A percentile compares a stretch with the other conserved stretches of the same genome.
Conservation (phyloP, 37 sponge, comb jelly and placozoan species). For the Mnemiopsis leidyi region DNA sequence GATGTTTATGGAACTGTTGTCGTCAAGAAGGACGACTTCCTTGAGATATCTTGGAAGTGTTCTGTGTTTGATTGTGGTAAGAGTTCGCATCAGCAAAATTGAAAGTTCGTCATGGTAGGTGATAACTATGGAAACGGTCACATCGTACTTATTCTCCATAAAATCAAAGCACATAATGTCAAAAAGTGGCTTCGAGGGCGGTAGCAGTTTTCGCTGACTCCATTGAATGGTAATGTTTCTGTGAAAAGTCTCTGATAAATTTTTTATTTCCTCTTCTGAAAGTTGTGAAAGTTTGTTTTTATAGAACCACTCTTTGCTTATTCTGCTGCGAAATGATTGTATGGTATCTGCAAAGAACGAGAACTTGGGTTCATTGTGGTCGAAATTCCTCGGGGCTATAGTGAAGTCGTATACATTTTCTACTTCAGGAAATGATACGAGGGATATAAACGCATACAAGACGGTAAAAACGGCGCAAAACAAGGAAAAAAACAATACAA, state of each 20-base stretch:
- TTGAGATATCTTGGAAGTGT: constrained; percentile 14
- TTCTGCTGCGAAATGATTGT: background rate
- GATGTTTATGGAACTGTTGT: background rate
- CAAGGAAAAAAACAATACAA: background rate
- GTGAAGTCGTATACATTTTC: background rate
- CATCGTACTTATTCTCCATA: background rate
- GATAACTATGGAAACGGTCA: background rate
- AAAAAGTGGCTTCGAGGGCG: background rate
- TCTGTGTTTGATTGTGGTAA: constrained; percentile 6
- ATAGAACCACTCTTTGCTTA: background rate
- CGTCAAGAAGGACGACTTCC: background rate
- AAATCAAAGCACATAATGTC: background rate
- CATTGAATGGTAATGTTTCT: background rate
- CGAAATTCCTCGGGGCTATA: background rate
- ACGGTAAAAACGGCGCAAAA: background rate
- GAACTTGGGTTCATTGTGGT: background rate
- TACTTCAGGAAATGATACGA: background rate
- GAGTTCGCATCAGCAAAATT: background rate
- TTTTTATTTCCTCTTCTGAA: background rate
- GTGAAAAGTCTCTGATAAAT: background rate
- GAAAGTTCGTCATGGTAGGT: background rate
- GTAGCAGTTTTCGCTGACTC: background rate
- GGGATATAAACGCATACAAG: background rate
- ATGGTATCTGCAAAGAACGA: background rate
- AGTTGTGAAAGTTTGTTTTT: background rate